Evolutionary conservation across 2,113 vertebrate species (phyloP).

Genomic region (Anser brachyrhynchus): DNA sequence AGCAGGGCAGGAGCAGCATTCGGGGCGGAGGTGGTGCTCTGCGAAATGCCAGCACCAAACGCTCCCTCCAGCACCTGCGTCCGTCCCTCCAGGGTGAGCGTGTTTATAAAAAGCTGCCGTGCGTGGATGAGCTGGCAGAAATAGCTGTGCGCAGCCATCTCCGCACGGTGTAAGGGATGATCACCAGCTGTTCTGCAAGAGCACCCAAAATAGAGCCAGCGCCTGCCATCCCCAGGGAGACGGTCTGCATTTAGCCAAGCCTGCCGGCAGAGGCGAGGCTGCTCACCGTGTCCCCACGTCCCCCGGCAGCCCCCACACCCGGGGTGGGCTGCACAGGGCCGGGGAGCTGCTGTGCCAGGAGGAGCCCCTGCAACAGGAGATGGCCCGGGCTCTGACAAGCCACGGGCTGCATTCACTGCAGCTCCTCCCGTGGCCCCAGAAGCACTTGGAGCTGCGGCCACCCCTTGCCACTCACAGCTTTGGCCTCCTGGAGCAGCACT

Average conservation of each 20-base stretch:
- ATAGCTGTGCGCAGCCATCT: conserved; percentile 1
- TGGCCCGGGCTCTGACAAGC: background rate
- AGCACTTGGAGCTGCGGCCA: rapidly evolving
- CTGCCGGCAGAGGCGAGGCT: background rate
- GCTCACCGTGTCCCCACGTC: background rate
- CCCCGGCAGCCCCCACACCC: background rate
- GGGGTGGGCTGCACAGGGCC: no score
- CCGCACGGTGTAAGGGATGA: background rate
- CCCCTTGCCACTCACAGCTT: rapidly evolving
- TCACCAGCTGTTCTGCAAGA: conserved; percentile 14
- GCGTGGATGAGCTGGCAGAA: conserved; percentile 52
- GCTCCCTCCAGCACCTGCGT: background rate
- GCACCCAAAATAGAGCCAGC: conserved; percentile 34
- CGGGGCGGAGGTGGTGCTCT: background rate
- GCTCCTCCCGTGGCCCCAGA: background rate
- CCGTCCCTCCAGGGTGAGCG: background rate
- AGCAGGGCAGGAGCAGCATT: background rate
- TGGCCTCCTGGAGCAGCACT: rapidly evolving
- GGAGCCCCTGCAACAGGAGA: background rate
- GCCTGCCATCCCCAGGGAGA: background rate
- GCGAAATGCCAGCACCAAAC: rapidly evolving
- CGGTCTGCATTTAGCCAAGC: background rate
- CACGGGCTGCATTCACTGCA: background rate
- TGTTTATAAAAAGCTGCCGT: background rate
- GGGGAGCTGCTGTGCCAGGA: rapidly evolving